These are phyloP conservation scores for Leptopilina myrica DNA, from an alignment of 2,888 invertebrate species.

Conservation along the genomic window DNA sequence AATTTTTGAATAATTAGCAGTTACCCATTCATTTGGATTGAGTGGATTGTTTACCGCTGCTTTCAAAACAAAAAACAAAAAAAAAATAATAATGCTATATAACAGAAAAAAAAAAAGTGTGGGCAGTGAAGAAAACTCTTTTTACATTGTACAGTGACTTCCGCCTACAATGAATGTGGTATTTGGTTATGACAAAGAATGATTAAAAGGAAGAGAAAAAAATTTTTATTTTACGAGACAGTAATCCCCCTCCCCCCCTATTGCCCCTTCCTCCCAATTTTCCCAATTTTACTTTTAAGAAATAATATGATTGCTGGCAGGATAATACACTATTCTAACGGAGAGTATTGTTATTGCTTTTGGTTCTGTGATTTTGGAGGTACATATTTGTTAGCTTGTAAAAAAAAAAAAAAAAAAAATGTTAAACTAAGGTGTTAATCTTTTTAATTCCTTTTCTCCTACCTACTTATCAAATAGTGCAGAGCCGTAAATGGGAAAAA, in stretches of 20 bases:
- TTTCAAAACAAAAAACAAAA: slow-evolving; percentile 53
- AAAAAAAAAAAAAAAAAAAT: slow-evolving; percentile 57
- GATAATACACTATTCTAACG: slow-evolving; percentile 66
- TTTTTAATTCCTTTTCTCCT: slow-evolving; percentile 69
- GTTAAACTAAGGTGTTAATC: slow-evolving; percentile 73
- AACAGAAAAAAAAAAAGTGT: slow-evolving; percentile 46
- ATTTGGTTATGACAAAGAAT: slow-evolving; percentile 58
- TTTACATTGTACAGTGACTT: slow-evolving; percentile 76
- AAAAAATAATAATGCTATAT: too few relatives aligned
- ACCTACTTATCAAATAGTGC: slow-evolving; percentile 64
- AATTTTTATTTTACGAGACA: slow-evolving; percentile 56
- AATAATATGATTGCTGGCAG: slow-evolving; percentile 66
- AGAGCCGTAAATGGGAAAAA: slow-evolving; percentile 70
- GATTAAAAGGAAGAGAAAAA: slow-evolving; percentile 45
- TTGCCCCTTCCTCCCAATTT: too few relatives aligned
- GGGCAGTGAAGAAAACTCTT: slow-evolving; percentile 65
- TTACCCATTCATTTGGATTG: slow-evolving; percentile 69
- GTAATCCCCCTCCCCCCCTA: slow-evolving; percentile 56
- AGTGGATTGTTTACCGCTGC: slow-evolving; percentile 68
- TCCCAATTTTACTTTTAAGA: slow-evolving; percentile 21
- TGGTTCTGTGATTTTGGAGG: slow-evolving; percentile 76
- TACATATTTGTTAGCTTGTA: slow-evolving; percentile 75
- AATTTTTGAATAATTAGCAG: slow-evolving; percentile 69
- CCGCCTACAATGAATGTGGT: slow-evolving; percentile 72
- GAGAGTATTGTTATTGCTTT: slow-evolving; percentile 73